Evolutionary conservation across 2,888 invertebrate species (phyloP), one percentile per base, ranked within the genome.

Genomic region (Kryphioiulus occultus): DNA sequence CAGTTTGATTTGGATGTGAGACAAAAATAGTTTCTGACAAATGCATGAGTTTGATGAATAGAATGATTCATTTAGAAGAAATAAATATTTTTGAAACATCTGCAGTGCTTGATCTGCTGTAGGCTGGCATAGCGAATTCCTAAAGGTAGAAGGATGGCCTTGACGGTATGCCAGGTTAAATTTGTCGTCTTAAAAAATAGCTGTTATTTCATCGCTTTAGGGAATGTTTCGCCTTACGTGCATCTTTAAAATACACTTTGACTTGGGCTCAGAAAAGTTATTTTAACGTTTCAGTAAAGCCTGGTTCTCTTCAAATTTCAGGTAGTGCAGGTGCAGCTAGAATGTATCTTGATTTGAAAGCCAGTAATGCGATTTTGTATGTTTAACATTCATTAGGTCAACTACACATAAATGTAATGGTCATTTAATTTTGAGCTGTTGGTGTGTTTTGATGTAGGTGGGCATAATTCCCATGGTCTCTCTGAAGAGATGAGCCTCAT

Each of bases 81-180:
- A 68, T 26, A 26, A 68, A 68, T 68, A 68, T 26, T 26, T 68
- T n/a, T 59, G 59, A 0, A n/a, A 2, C 59, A 5, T 68, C 19
- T 26, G 68, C 68, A 22, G 26, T 22, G 10, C 26, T 68, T 59
- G n/a, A 59, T 59, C 53, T 39, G 39, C 9, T 39, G n/a, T 19
- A 47, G 47, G 47, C n/a, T 5, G 19, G 26, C 68, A 59, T 68
- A 0, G 68, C 22, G 9, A 26, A 68, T 68, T 26, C 68, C 68
- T 10, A 68, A 68, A 68, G 68, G 68, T 68, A 9, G 26, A 22
- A 26, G 68, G 10, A 68, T 26, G 22, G 68, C 68, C 22, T 68
- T 68, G 68, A 68, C 22, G 68, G 26, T 26, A 68, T 68, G 68
- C 68, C 68, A 68, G 68, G 68, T 68, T 68, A 68, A 68, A 68